phyloP scores from a whole-genome alignment of 2,113 vertebrate species.

The Apeltes quadracus region DNA sequence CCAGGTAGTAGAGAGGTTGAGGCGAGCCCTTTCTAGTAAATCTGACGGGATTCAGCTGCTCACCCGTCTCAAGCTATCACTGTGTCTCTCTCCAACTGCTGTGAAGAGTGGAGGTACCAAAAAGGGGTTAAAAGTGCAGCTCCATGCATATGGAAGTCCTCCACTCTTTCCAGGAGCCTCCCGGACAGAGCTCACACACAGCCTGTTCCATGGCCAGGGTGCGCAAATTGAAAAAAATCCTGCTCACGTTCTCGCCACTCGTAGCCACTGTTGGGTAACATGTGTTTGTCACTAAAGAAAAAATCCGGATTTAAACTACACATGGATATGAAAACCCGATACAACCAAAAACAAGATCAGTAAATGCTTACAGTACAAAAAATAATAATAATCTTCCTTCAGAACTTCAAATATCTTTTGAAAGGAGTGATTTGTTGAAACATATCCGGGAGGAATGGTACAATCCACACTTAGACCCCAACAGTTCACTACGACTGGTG shows the following conservation, averaged over 20 bases:
- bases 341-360: conserved; percentile 33
- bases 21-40: conserved; percentile 28
- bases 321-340: conserved; percentile 53
- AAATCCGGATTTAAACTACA: conserved; percentile 34
- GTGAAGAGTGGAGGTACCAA: conserved; percentile 65
- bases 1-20: conserved; percentile 33
- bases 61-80: conserved; percentile 33
- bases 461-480: conserved; percentile 44
- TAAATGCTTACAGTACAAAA: conserved; percentile 40
- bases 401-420: conserved; percentile 71
- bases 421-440: conserved; percentile 27
- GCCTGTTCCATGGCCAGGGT: neutral
- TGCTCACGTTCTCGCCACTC: conserved; percentile 12
- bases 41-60: conserved; percentile 36
- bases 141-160: conserved; percentile 67
- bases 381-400: conserved; percentile 32
- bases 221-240: neutral
- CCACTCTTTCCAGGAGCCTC: conserved; percentile 66
- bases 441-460: conserved; percentile 35
- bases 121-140: conserved; percentile 78
- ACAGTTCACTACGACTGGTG: conserved; percentile 50
- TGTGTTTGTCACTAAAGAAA: conserved; percentile 17
- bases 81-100: conserved; percentile 36
- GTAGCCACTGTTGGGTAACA: conserved; percentile 30
- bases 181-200: conserved; percentile 30